A percentile compares a stretch with the other conserved stretches of the same genome.
These are phyloP conservation scores for Melanotaenia parkinsoni DNA, from an alignment of 2,797 vertebrate species.

Conservation along the genomic window DNA sequence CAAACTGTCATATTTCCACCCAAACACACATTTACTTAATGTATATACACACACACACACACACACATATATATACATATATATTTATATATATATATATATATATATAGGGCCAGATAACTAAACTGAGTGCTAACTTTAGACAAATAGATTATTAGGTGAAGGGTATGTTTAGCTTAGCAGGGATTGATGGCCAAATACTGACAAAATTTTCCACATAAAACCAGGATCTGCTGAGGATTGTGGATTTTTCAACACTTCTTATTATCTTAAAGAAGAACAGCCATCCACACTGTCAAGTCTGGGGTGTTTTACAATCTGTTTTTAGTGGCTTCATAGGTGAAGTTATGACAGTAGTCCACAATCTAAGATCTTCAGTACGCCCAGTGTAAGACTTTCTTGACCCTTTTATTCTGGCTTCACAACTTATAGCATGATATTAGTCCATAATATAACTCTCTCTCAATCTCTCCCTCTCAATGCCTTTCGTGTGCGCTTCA, in stretches of 20 bases:
- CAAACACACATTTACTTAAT: slow-evolving; percentile 8
- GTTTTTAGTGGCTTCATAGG: slow-evolving; percentile 52
- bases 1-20: slow-evolving; percentile 55
- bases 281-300: slow-evolving; percentile 20
- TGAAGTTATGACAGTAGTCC: slow-evolving; percentile 60
- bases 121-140: slow-evolving; percentile 10
- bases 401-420: slow-evolving; percentile 72
- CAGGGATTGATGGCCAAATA: slow-evolving; percentile 39
- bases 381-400: slow-evolving; percentile 48
- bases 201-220: slow-evolving; percentile 39
- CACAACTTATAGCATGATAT: slow-evolving; percentile 66
- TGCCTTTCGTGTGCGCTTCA: slow-evolving; percentile 64
- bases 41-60: slow-evolving; percentile 29
- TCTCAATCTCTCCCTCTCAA: slow-evolving; percentile 44
- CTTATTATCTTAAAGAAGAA: slow-evolving; percentile 28
- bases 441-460: slow-evolving; percentile 67
- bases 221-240: slow-evolving; percentile 25
- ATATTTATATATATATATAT: too few relatives aligned
- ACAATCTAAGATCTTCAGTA: slow-evolving; percentile 61
- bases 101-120: too few relatives aligned
- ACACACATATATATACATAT: not conserved
- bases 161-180: slow-evolving; percentile 16
- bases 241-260: slow-evolving; percentile 31
- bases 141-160: slow-evolving; percentile 17
- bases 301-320: slow-evolving; percentile 39